These are phyloP conservation scores for Pelecanoides urinatrix DNA, from an alignment of 2,113 vertebrate species.

Conservation along the genomic window DNA sequence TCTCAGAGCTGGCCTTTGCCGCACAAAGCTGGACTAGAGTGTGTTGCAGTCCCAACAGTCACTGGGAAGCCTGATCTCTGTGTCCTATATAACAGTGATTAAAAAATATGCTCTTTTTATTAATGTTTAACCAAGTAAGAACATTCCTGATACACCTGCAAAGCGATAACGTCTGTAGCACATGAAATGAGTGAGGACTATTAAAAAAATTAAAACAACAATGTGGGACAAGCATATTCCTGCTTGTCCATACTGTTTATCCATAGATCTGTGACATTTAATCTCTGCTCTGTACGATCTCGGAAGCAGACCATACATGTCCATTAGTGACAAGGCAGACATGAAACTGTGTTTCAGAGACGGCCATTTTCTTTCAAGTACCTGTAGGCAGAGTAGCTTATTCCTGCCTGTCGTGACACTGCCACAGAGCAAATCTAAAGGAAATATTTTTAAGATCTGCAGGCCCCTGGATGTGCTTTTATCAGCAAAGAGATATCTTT, in stretches of 20 bases:
- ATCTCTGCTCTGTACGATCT: neutral
- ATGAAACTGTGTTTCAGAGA: neutral
- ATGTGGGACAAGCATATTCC: neutral
- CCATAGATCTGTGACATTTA: neutral
- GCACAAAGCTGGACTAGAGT: neutral
- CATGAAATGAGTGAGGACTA: neutral
- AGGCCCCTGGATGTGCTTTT: neutral
- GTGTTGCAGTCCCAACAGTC: fast-evolving
- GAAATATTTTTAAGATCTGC: neutral
- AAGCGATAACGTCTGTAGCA: neutral
- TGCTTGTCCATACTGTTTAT: neutral
- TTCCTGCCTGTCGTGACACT: neutral
- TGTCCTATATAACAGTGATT: neutral
- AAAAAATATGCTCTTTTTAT: neutral
- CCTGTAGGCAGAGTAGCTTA: neutral
- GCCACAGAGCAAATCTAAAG: neutral
- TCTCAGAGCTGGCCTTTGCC: neutral
- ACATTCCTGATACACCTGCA: neutral
- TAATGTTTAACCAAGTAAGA: neutral
- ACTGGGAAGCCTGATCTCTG: neutral
- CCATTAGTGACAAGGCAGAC: neutral
- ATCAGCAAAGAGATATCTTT: neutral
- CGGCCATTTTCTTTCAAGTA: neutral
- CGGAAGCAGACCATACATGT: neutral
- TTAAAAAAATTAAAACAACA: neutral